These are phyloP conservation scores for Salminus brasiliensis DNA, from an alignment of 2,113 vertebrate genomes.

Conservation along the genomic window DNA sequence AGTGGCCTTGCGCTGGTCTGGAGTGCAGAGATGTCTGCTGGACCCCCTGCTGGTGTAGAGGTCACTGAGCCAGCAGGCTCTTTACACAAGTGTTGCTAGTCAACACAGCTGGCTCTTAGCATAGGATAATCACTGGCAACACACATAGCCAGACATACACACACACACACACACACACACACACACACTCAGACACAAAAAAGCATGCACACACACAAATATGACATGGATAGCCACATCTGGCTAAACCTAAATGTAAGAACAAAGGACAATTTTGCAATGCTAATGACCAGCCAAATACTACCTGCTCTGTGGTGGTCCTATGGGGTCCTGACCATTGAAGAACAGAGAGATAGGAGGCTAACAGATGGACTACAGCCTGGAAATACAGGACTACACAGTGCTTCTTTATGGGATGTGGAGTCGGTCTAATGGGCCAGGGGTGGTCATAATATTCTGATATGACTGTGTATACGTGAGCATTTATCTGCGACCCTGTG, in stretches of 20 bases:
- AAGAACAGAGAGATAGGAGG: too few species aligned
- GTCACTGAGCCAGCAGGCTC: not conserved
- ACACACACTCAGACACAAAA: not conserved
- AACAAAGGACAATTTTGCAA: constrained; percentile 5
- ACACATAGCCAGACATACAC: not conserved
- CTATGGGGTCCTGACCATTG: too few species aligned
- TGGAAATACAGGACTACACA: too few species aligned
- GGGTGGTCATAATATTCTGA: too few species aligned
- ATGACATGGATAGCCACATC: constrained; percentile 37
- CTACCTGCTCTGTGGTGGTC: too few species aligned
- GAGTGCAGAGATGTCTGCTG: not conserved
- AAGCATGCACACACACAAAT: not conserved
- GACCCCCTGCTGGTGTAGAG: not conserved
- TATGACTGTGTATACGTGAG: too few species aligned
- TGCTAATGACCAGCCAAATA: too few species aligned
- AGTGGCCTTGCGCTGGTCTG: not conserved
- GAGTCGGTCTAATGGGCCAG: too few species aligned
- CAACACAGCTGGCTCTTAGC: constrained; percentile 33
- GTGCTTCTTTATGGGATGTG: too few species aligned
- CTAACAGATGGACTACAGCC: too few species aligned
- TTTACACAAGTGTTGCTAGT: not conserved
- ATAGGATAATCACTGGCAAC: not conserved
- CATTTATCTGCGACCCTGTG: too few species aligned
- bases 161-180: constrained; percentile 31
- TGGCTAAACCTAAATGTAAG: constrained; percentile 13